Base-by-base conservation (phyloP, 1,140 invertebrate species). In the Neocloeon triangulifer region DNA sequence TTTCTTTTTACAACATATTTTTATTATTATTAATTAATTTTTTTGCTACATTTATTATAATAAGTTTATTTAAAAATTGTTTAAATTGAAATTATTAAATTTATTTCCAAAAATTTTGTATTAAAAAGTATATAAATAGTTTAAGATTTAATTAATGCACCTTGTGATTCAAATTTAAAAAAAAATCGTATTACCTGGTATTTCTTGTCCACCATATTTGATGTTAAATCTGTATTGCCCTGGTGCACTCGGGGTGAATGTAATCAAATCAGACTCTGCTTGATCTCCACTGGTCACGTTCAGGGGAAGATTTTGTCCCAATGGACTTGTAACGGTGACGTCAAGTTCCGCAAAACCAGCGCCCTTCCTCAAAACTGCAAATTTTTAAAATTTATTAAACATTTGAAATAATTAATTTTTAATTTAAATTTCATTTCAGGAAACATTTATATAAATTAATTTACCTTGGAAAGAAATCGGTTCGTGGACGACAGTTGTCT, bases 301-400 rank as follows among this genome's bases (percentile, higher is more conserved):
- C 2, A 91, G 62, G 0, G 82, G 76, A 18, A 95, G 51, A 37
- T 77, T 73, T 43, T 81, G 69, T 13, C 85, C 81, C n/a, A 78
- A 62, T 2, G 91, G 89, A 41, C 81, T 80, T 19, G 78, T 73
- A 3, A 89, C 77, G 28, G 75, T 73, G 1, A 92, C 73, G 44
- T 89, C 81, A 33, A 95, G 53, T 39, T 94, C 81, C 2, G 88
- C 85, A 35, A 76, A 65, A 8, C 89, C 88, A 25, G 88, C 82
- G 39, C 85, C 73, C 37, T 72, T 69, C 32, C 76, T 72, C 44
- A 80, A 73, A 30, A 95, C 85, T 82, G 50, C 18, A 62, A 36
- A 27, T 13, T 59, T 37, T 36, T 23, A 35, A 36, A 38, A 39
- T 30, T 30, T 21, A 18, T 12, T 34, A 15, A 20, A 8, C 20